These are phyloP conservation scores for Gastracanthus pulcherrimus DNA, from an alignment of 2,888 invertebrate species.

Conservation along the genomic window DNA sequence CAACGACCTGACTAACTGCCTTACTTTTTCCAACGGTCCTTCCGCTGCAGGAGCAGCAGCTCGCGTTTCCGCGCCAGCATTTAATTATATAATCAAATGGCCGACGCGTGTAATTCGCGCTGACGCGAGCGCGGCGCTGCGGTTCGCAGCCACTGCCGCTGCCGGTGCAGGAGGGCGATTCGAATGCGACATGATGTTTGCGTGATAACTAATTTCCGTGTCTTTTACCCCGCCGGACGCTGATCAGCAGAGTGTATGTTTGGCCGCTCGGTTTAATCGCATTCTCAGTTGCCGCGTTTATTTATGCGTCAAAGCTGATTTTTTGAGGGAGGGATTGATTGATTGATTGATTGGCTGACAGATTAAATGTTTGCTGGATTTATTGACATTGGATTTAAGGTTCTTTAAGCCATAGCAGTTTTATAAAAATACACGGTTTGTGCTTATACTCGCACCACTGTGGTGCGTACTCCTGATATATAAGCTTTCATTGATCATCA, in stretches of 20 bases:
- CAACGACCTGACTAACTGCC: neutral
- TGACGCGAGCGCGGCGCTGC: neutral
- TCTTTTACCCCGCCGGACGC: neutral
- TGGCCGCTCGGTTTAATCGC: neutral
- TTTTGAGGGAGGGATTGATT: too few species aligned
- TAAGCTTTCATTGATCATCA: too few species aligned
- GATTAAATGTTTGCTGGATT: too few species aligned
- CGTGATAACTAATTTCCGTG: slow-evolving; percentile 26
- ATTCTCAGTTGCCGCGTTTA: too few species aligned
- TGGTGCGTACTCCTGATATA: too few species aligned
- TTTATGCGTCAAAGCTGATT: too few species aligned
- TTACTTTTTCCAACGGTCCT: neutral
- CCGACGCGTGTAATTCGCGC: neutral
- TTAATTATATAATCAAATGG: slow-evolving; percentile 27
- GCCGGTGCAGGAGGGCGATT: neutral
- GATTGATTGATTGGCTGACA: too few species aligned
- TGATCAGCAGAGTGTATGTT: neutral
- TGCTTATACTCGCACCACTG: too few species aligned
- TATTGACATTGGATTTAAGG: too few species aligned
- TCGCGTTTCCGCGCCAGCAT: neutral
- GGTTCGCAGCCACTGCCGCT: neutral
- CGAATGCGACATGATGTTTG: slow-evolving; percentile 26
- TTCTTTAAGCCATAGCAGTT: neutral
- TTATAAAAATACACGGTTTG: neutral
- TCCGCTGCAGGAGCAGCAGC: neutral